Evolutionary conservation across 2,113 vertebrate species (phyloP).

Genomic region (Pachyramphus minor): DNA sequence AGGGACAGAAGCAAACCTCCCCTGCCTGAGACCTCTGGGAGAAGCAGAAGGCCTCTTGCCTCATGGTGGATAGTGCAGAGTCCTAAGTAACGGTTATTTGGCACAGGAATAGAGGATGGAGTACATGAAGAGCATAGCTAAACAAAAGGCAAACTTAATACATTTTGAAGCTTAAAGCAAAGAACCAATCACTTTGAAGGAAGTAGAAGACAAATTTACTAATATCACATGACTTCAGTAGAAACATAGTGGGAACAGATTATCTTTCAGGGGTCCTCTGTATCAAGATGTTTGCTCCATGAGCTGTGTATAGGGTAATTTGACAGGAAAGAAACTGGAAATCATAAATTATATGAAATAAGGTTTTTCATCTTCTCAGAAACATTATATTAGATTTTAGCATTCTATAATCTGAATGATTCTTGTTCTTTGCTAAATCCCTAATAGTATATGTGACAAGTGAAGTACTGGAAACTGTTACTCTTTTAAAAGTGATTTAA

Average conservation of each 20-base stretch:
- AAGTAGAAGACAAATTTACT: neutral
- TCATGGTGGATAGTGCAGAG: neutral
- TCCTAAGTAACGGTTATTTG: neutral
- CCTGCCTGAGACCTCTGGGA: neutral
- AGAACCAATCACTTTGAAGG: neutral
- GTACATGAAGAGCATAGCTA: accelerated
- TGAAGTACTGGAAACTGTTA: neutral
- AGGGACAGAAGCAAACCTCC: neutral
- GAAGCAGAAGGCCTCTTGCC: neutral
- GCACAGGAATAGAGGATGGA: neutral
- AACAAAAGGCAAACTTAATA: neutral
- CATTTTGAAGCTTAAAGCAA: neutral
- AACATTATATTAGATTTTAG: neutral
- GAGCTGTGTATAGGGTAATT: neutral
- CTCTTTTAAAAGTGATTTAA: neutral
- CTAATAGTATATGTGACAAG: neutral
- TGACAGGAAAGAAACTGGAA: neutral
- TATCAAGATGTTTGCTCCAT: neutral
- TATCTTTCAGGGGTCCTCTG: neutral
- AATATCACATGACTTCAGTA: neutral
- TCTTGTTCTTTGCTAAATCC: neutral
- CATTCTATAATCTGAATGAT: neutral
- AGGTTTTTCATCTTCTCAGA: neutral
- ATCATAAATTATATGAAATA: neutral
- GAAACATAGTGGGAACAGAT: neutral